Percentiles rank a stretch among this genome's conserved stretches.
These are phyloP conservation scores for Actinostola sp. DNA, from an alignment of 92 coral and sea anemone genomes.

Conservation along the genomic window DNA sequence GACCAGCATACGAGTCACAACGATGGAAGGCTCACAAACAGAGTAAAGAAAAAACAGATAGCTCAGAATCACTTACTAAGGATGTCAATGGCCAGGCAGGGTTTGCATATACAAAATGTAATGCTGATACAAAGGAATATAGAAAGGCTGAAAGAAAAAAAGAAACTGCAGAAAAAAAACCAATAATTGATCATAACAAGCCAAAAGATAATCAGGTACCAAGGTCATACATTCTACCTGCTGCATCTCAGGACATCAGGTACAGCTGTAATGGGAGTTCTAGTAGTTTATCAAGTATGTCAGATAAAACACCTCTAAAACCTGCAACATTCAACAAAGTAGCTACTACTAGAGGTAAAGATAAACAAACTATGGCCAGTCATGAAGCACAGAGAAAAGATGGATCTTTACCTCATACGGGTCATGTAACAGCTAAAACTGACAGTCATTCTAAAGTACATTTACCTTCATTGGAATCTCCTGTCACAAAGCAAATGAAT, in stretches of 20 bases:
- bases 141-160: not conserved
- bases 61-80: constrained; percentile 5
- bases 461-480: not conserved
- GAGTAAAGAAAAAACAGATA: not conserved
- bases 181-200: not conserved
- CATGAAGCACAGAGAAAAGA: constrained; percentile 8
- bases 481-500: not conserved
- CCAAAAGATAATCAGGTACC: not conserved
- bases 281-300: not conserved
- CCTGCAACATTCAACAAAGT: not conserved
- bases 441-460: not conserved
- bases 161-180: not conserved
- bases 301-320: constrained; percentile 1
- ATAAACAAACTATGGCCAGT: not conserved
- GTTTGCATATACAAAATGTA: not conserved
- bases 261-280: not conserved
- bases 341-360: not conserved
- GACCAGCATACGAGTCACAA: constrained; percentile 54
- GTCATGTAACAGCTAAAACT: not conserved
- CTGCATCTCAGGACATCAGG: constrained; percentile 20
- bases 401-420: not conserved
- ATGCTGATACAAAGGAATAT: not conserved
- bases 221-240: not conserved
- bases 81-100: not conserved
- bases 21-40: not conserved